phyloP scores from a whole-genome alignment of 35 echinoderm and acorn worm species.

The Apostichopus californicus region DNA sequence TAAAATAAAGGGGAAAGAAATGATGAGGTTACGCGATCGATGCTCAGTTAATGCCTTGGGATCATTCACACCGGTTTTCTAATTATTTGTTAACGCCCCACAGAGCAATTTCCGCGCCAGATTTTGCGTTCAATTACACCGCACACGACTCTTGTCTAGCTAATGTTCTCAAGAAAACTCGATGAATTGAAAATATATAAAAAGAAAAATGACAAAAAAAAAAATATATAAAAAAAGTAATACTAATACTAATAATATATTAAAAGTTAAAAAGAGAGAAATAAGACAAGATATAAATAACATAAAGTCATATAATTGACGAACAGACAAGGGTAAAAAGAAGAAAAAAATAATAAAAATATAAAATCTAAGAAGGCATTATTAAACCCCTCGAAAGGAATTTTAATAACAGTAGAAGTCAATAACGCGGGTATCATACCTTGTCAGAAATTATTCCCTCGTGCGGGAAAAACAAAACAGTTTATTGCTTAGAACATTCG shows the following conservation, averaged over 20 bases:
- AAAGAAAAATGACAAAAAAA: too few species aligned
- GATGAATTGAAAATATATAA: conserved; percentile 19
- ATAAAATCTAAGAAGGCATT: neutral
- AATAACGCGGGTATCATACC: conserved; percentile 11
- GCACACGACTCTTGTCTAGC: conserved; percentile 30
- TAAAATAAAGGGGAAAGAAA: neutral
- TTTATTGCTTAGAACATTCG: conserved; percentile 33
- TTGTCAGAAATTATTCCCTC: conserved; percentile 12
- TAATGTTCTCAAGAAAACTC: conserved; percentile 19
- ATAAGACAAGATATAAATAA: neutral
- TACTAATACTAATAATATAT: neutral
- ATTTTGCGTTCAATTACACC: conserved; percentile 28
- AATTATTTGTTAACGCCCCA: conserved; percentile 37
- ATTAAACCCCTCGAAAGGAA: conserved; percentile 23
- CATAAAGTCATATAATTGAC: neutral
- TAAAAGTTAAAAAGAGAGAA: neutral
- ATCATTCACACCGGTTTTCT: neutral
- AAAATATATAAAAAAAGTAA: neutral
- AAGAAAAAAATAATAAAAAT: neutral
- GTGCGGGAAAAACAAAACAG: neutral
- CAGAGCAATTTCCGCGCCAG: conserved; percentile 22
- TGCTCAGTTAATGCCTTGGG: conserved; percentile 2
- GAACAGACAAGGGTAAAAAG: neutral
- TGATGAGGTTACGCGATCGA: conserved; percentile 4
- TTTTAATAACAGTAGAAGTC: conserved; percentile 32